A percentile compares a stretch with the other conserved stretches of the same genome.
Evolutionary conservation across 2,113 vertebrate genomes (phyloP).

Genomic region (Lampris incognitus): DNA sequence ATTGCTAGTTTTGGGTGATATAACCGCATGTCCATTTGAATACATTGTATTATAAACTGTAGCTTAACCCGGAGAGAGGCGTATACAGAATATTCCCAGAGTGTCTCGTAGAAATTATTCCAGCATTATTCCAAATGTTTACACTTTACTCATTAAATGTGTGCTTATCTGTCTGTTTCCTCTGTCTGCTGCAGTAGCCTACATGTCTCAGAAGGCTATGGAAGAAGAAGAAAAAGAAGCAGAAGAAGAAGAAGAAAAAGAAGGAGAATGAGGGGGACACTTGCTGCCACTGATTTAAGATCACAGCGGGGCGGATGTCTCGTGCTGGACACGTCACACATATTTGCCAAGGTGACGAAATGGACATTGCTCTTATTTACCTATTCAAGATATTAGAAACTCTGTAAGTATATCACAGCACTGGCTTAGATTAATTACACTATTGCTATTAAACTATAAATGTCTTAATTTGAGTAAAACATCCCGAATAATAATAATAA

Average conservation of each 20-base stretch:
- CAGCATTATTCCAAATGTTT: background rate
- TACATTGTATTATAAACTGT: too few relatives aligned
- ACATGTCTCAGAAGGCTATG: background rate
- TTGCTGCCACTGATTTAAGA: constrained; percentile 26
- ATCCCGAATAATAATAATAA: constrained; percentile 54
- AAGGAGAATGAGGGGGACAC: constrained; percentile 28
- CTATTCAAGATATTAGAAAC: background rate
- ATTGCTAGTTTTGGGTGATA: too few relatives aligned
- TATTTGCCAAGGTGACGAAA: constrained; percentile 26
- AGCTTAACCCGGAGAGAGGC: too few relatives aligned
- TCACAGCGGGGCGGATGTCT: background rate
- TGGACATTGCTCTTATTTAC: constrained; percentile 10
- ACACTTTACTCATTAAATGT: constrained; percentile 41
- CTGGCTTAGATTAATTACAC: background rate
- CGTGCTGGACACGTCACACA: constrained; percentile 13
- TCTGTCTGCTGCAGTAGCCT: constrained; percentile 30
- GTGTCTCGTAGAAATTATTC: too few relatives aligned
- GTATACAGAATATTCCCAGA: too few relatives aligned
- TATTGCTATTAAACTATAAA: too few relatives aligned
- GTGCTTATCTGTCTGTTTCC: constrained; percentile 33
- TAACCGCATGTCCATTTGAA: too few relatives aligned
- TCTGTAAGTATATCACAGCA: constrained; percentile 33
- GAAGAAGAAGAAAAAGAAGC: constrained; percentile 37
- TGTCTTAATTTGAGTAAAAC: background rate
- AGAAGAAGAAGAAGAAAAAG: constrained; percentile 34